Percentiles rank a stretch among this genome's conserved stretches.
Evolutionary conservation across 2,888 invertebrate genomes (phyloP).

Genomic region (Bibio marci): DNA sequence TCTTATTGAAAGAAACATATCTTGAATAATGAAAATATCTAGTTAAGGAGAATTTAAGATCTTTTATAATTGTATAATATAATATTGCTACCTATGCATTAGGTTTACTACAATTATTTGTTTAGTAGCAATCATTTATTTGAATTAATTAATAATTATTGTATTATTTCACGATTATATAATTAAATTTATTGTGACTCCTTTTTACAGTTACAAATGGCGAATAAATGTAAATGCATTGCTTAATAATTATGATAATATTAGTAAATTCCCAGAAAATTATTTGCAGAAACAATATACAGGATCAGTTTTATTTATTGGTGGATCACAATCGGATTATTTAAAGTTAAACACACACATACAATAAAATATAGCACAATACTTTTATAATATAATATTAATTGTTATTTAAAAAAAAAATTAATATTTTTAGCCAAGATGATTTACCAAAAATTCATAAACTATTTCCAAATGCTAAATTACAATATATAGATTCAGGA

Average conservation of each 20-base stretch:
- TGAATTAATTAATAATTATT: too few species aligned
- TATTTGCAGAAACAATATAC: conserved; percentile 8
- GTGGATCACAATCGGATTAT: conserved; percentile 68
- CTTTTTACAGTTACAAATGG: conserved; percentile 43
- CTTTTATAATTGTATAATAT: too few species aligned
- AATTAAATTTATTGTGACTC: too few species aligned
- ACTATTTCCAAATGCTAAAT: conserved; percentile 43
- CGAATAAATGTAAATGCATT: conserved; percentile 62
- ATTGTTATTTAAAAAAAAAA: conserved; percentile 20
- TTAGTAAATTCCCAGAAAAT: conserved; percentile 45
- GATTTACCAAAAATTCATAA: conserved; percentile 39
- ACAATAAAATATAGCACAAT: conserved; percentile 17
- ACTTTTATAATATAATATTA: conserved; percentile 3
- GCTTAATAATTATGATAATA: conserved; percentile 41
- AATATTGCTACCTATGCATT: too few species aligned
- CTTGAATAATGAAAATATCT: too few species aligned
- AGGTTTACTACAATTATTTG: too few species aligned
- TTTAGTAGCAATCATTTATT: too few species aligned
- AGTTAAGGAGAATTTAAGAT: too few species aligned
- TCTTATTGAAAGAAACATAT: too few species aligned
- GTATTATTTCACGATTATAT: too few species aligned
- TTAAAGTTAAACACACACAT: conserved; percentile 56
- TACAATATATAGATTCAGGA: conserved; percentile 47
- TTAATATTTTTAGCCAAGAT: conserved; percentile 23
- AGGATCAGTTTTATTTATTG: conserved; percentile 69